Conservation (phyloP, 2,797 vertebrate genomes). For the Falco rusticolus region DNA sequence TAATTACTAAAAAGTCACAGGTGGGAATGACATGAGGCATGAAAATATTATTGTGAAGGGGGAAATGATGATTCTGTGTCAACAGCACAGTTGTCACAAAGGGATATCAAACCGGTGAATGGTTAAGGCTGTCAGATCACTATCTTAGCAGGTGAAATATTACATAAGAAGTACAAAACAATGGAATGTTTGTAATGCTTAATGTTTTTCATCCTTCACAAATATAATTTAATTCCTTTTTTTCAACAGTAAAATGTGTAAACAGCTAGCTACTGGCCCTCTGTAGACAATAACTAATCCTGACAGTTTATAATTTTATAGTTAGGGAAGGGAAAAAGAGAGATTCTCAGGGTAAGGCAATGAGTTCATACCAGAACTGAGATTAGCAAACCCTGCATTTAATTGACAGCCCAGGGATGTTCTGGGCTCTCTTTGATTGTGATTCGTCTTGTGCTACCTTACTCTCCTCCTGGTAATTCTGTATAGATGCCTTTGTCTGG, state of each 20-base stretch:
- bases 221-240: neutral
- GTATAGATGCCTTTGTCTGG: neutral
- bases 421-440: neutral
- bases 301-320: neutral
- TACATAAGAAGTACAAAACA: constrained; percentile 18
- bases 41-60: constrained; percentile 55
- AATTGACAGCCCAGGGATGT: neutral
- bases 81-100: constrained; percentile 13
- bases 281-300: neutral
- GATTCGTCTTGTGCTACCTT: neutral
- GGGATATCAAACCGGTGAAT: neutral
- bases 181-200: neutral
- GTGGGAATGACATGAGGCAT: constrained; percentile 59
- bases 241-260: neutral
- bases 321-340: neutral
- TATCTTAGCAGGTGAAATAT: neutral
- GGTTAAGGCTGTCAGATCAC: neutral
- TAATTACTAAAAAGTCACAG: constrained; percentile 67
- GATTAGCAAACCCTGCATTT: neutral
- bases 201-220: neutral
- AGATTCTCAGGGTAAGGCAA: neutral
- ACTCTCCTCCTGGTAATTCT: neutral
- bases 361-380: neutral
- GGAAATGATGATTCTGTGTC: constrained; percentile 32
- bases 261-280: neutral